Conservation (phyloP, 2,888 invertebrate species). For the Mechanitis messenoides region DNA sequence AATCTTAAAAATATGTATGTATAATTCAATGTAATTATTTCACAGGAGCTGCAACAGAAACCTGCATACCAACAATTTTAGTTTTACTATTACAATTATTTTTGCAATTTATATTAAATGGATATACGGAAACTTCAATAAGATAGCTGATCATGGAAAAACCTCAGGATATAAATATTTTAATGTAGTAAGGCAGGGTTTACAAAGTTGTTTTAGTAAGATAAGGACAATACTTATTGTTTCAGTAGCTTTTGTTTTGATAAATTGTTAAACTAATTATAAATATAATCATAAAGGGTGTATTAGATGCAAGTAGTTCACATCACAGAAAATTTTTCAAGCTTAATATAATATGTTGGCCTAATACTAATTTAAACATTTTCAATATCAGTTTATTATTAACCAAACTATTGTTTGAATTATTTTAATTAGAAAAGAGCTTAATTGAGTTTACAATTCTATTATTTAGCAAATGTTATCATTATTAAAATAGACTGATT, state of each 20-base stretch:
- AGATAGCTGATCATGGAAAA: conserved; percentile 53
- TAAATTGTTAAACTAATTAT: conserved; percentile 15
- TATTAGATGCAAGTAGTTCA: neutral
- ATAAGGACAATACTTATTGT: conserved; percentile 28
- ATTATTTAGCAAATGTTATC: conserved; percentile 35
- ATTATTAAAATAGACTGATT: conserved; percentile 64
- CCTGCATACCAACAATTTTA: conserved; percentile 58
- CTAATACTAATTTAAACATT: neutral
- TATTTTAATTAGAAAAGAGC: conserved; percentile 17
- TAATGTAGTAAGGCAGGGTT: conserved; percentile 32
- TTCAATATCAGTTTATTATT: conserved; percentile 1
- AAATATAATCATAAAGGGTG: neutral
- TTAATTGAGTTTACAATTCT: conserved; percentile 21
- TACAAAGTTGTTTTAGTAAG: conserved; percentile 33
- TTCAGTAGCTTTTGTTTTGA: conserved; percentile 14
- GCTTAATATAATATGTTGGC: conserved; percentile 10
- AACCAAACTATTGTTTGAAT: neutral
- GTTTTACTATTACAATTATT: conserved; percentile 55
- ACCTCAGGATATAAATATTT: conserved; percentile 14
- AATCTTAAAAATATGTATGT: too few relatives aligned
- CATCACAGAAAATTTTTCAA: neutral
- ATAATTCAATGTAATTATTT: conserved; percentile 13
- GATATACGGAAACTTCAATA: conserved; percentile 55
- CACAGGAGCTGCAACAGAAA: conserved; percentile 52
- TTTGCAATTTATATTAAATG: conserved; percentile 55